A percentile compares a stretch with the other conserved stretches of the same genome.
Conservation (phyloP, 2,113 vertebrate genomes). For the Pontoporia blainvillei region DNA sequence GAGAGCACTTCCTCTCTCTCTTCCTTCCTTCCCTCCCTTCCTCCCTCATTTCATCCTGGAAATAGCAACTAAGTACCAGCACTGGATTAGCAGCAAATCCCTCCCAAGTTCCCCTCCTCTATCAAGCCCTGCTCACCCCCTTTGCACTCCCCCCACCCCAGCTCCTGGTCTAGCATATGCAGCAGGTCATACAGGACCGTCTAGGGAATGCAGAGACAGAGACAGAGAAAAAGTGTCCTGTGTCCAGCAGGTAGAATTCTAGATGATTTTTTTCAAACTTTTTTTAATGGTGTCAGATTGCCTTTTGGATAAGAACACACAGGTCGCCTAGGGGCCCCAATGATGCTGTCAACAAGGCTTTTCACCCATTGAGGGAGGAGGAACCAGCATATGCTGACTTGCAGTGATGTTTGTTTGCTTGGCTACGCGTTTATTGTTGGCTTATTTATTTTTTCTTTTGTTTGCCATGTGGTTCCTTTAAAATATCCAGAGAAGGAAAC, state of each 20-base stretch:
- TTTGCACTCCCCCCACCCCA: not conserved
- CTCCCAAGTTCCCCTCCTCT: not conserved
- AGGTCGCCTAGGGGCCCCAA: not conserved
- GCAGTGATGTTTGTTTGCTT: not conserved
- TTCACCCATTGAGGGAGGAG: not conserved
- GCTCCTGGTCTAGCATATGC: not conserved
- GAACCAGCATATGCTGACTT: not conserved
- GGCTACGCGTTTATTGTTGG: not conserved
- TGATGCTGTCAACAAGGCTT: not conserved
- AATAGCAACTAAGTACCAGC: not conserved
- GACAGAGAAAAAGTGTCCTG: not conserved
- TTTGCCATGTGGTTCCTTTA: slow-evolving; percentile 31
- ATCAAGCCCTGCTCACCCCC: not conserved
- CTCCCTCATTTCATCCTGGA: slow-evolving; percentile 13
- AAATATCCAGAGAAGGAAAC: slow-evolving; percentile 47
- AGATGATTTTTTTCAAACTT: not conserved
- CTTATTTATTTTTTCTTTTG: slow-evolving; percentile 27
- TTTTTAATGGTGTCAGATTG: not conserved
- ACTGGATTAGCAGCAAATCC: not conserved
- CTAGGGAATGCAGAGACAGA: not conserved
- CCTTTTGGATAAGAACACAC: not conserved
- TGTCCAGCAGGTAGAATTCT: slow-evolving; percentile 19
- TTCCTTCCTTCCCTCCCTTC: not conserved
- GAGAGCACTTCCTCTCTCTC: not conserved
- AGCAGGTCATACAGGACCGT: accelerated